Base-by-base conservation (phyloP, 2,113 vertebrate species). In the Perca schrenkii region DNA sequence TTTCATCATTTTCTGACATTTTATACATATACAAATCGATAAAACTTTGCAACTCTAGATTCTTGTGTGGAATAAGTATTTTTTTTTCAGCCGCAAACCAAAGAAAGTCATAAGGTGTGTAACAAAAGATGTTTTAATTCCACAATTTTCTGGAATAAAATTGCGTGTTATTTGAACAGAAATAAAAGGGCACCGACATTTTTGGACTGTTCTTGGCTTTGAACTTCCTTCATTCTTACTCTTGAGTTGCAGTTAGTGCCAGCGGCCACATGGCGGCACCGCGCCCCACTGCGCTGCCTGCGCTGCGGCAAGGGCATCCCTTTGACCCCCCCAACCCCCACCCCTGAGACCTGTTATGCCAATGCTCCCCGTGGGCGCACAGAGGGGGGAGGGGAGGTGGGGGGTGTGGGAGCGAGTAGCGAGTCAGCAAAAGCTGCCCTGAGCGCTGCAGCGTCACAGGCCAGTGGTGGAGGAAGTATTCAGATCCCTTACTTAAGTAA, bases 391-490 rank as follows among this genome's bases (percentile, higher is more conserved):
- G 54, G 28, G 2, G 25, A 25, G 25, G 28, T 28, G 28, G 28
- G 13, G 28, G 22, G 13, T 14, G 5, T 25, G 28, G 28, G 28
- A 31, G 31, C 31, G 3, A 82, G 62, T 75, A 86, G 50, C 73
- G 67, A 93, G 83, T 91, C 91, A 92, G 89, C 90, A 86, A 36
- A 87, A 89, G 75, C 72, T 79, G 67, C 79, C 79, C 74, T 79
- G 34, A 53, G 74, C 36, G 34, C 77, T 68, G 85, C 85, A 76
- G 74, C 36, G 49, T 86, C 86, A 84, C 74, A 12, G 34, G 36
- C 36, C 36, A 40, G 36, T 40, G 8, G 36, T 40, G 15, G 40
- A 64, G 53, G 70, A 47, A 36, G 36, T 36, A 36, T 36, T 36
- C 36, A 36, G 1, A 40, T 40, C 36, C 36, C 36, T 40, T 10